Percentiles rank a stretch among this genome's conserved stretches.
phyloP scores from a whole-genome alignment of 2,797 vertebrate species.

The Acrossocheilus wenchowensis region DNA sequence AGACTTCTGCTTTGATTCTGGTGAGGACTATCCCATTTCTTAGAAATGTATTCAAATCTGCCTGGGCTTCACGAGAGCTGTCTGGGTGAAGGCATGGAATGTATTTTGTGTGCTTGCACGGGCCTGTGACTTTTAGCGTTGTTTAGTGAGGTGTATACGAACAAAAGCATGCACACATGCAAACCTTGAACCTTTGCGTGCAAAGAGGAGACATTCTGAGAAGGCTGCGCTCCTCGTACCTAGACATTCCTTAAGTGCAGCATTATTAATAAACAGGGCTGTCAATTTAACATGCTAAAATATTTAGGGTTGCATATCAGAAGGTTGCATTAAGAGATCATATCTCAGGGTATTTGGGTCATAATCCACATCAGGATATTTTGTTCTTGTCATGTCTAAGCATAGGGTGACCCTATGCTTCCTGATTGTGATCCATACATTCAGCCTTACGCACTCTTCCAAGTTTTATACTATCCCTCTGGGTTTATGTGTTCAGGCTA shows the following conservation, averaged over 20 bases:
- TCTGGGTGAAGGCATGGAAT: conserved; percentile 66
- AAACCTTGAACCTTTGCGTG: conserved; percentile 49
- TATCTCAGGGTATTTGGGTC: not conserved
- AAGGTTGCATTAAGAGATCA: not conserved
- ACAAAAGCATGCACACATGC: conserved; percentile 41
- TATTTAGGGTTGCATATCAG: not conserved
- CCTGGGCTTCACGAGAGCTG: conserved; percentile 30
- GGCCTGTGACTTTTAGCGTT: conserved; percentile 71
- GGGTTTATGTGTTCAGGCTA: conserved; percentile 55
- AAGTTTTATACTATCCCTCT: not conserved
- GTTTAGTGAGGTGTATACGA: conserved; percentile 59
- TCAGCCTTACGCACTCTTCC: conserved; percentile 10
- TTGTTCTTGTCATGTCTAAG: conserved; percentile 1
- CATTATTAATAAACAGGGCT: conserved; percentile 15
- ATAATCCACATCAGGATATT: not conserved
- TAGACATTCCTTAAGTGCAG: not conserved
- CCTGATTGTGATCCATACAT: conserved; percentile 30
- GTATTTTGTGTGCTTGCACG: conserved; percentile 66
- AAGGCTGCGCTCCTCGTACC: conserved; percentile 3
- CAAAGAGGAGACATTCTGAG: conserved; percentile 15
- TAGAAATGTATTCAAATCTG: conserved; percentile 10
- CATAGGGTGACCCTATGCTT: not conserved
- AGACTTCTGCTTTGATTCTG: conserved; percentile 96
- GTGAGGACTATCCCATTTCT: conserved; percentile 72
- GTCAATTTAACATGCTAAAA: not conserved